phyloP scores from a whole-genome alignment of 2,797 vertebrate species.

The Gobio occitaniae region DNA sequence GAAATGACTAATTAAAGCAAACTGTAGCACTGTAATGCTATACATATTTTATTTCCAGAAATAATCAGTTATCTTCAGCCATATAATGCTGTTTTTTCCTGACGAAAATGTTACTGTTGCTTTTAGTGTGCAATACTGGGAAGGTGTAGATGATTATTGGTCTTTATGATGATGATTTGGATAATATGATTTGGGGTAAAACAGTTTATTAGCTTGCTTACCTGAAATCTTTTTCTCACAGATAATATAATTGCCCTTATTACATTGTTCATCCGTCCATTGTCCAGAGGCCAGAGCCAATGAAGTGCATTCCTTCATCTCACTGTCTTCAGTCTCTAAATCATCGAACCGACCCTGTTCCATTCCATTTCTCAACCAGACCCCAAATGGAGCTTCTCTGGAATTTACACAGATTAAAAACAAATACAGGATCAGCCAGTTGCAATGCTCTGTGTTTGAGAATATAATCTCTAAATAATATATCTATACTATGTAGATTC shows the following conservation, averaged over 20 bases:
- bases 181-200: slow-evolving; percentile 3
- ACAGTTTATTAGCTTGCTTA: slow-evolving; percentile 44
- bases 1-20: neutral
- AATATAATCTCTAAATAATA: slow-evolving; percentile 1
- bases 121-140: neutral
- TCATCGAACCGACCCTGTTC: slow-evolving; percentile 21
- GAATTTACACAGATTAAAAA: slow-evolving; percentile 8
- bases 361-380: slow-evolving; percentile 68
- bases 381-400: slow-evolving; percentile 68
- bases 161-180: neutral
- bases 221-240: slow-evolving; percentile 74
- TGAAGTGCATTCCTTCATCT: slow-evolving; percentile 66
- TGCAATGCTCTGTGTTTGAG: neutral
- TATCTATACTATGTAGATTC: too few relatives aligned
- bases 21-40: neutral
- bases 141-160: slow-evolving; percentile 1
- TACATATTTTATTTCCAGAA: neutral
- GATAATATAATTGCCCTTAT: slow-evolving; percentile 63
- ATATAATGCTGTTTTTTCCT: neutral
- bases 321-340: slow-evolving; percentile 36
- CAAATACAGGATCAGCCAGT: neutral
- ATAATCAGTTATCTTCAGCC: neutral
- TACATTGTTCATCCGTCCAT: slow-evolving; percentile 69
- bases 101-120: neutral
- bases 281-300: slow-evolving; percentile 68